phyloP scores from a whole-genome alignment of 2,797 vertebrate species.

The Zonotrichia albicollis region DNA sequence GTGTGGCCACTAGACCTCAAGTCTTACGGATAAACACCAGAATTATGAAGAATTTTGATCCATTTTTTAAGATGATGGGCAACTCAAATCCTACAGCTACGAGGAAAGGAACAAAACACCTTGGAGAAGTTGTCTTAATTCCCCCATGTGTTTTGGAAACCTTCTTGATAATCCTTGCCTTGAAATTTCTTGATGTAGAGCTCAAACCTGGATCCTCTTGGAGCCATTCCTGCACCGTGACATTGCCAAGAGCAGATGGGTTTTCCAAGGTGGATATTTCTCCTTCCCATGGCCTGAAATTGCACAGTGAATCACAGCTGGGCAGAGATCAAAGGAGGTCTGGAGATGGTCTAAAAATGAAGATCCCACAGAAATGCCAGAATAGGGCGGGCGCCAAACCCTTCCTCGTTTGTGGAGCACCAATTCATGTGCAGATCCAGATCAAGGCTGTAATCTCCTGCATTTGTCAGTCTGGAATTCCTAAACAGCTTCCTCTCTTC shows the following conservation, averaged over 20 bases:
- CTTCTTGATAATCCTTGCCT: background rate
- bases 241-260: background rate
- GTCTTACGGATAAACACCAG: background rate
- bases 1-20: background rate
- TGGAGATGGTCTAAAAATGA: background rate
- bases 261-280: background rate
- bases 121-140: background rate
- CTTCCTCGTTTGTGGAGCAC: background rate
- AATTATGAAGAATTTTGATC: background rate
- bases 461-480: background rate
- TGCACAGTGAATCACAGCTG: background rate
- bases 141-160: background rate
- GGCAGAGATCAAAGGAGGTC: background rate
- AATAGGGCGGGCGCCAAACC: background rate
- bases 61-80: background rate
- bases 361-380: background rate
- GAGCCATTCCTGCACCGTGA: fast-evolving
- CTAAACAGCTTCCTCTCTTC: background rate
- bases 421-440: background rate
- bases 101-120: background rate
- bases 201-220: background rate
- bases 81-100: background rate
- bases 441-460: background rate
- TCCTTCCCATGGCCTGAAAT: background rate
- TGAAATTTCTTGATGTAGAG: background rate